Conservation (phyloP, 2,797 vertebrate genomes). For the Notolabrus celidotus region DNA sequence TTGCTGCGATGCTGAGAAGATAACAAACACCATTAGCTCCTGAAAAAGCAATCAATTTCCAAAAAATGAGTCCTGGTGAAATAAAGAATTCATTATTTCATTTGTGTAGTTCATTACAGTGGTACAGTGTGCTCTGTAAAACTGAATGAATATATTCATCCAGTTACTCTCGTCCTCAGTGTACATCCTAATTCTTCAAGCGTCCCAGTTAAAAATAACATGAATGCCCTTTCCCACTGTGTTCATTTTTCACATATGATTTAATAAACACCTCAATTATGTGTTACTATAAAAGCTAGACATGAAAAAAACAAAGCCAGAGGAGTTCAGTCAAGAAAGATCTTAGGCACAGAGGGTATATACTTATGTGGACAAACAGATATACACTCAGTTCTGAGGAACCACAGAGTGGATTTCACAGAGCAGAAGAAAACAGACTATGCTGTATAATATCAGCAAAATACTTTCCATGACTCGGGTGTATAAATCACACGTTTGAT, state of each 20-base stretch:
- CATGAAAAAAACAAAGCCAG: background rate
- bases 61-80: conserved; percentile 55
- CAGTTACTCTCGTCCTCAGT: background rate
- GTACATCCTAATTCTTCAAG: background rate
- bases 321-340: background rate
- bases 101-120: conserved; percentile 19
- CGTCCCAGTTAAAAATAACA: background rate
- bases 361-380: conserved; percentile 6
- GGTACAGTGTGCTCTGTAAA: conserved; percentile 2
- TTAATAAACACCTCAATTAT: background rate
- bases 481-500: background rate
- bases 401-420: background rate
- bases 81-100: conserved; percentile 46
- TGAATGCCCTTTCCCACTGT: background rate
- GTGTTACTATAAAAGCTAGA: background rate
- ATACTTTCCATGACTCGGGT: background rate
- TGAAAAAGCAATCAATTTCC: conserved; percentile 59
- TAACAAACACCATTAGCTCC: conserved; percentile 64
- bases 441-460: background rate
- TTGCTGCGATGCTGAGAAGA: conserved; percentile 91
- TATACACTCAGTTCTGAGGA: background rate
- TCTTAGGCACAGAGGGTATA: background rate
- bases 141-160: background rate
- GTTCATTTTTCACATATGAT: background rate
- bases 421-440: background rate